Conservation (phyloP, 30 jellyfish, hydroid and myxozoan species). For the Catostylus mosaicus region DNA sequence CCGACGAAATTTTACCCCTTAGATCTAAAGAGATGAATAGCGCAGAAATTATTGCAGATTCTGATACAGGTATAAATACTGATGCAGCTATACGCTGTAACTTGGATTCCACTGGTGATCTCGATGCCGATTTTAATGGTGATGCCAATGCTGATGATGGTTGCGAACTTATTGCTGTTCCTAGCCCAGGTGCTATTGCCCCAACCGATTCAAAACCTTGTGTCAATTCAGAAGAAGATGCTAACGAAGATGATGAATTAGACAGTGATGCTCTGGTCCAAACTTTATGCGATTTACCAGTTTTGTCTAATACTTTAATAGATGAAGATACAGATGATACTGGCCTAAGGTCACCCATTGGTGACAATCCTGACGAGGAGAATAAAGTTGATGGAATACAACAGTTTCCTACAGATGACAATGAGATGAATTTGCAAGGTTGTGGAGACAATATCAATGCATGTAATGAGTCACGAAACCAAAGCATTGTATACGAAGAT, state of each 20-base stretch:
- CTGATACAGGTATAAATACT: background rate
- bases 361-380: background rate
- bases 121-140: background rate
- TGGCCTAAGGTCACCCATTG: background rate
- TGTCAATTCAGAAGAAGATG: background rate
- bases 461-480: background rate
- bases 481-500: background rate
- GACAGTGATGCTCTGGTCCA: background rate
- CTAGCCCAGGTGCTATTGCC: background rate
- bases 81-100: background rate
- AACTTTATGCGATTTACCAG: slow-evolving; percentile 7
- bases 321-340: background rate
- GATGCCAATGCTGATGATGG: background rate
- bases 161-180: background rate
- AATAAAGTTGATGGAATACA: background rate
- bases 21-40: slow-evolving; percentile 9
- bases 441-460: background rate
- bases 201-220: background rate
- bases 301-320: background rate
- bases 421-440: background rate
- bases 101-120: background rate
- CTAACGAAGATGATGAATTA: background rate
- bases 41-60: background rate
- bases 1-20: slow-evolving; percentile 56
- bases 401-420: background rate